Conservation (phyloP, 2,113 vertebrate genomes). For the Cercocebus atys region DNA sequence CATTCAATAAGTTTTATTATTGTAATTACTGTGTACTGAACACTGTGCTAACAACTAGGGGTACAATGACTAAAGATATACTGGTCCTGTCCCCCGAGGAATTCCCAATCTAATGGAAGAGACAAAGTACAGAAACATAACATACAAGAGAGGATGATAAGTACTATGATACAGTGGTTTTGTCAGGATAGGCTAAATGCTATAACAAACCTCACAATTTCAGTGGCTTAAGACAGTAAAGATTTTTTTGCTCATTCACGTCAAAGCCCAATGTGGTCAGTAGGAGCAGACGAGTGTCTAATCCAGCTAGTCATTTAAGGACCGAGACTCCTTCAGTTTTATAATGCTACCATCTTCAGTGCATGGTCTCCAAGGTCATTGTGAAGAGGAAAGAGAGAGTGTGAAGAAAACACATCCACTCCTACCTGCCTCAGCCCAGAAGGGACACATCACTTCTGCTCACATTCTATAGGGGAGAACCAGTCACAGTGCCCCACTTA, state of each 20-base stretch:
- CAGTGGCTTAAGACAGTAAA: conserved; percentile 3
- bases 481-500: not conserved
- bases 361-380: not conserved
- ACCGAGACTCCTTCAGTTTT: not conserved
- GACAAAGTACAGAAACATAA: conserved; percentile 37
- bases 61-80: not conserved
- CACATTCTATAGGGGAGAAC: not conserved
- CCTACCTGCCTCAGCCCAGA: not conserved
- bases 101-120: conserved; percentile 15
- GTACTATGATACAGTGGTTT: not conserved
- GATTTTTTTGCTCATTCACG: not conserved
- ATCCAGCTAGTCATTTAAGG: not conserved
- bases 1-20: not conserved
- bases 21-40: not conserved
- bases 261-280: not conserved
- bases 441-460: not conserved
- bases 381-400: not conserved
- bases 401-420: not conserved
- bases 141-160: not conserved
- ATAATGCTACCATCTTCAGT: not conserved
- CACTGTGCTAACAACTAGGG: not conserved
- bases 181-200: conserved; percentile 10
- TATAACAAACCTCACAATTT: conserved; percentile 26
- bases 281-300: not conserved
- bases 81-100: not conserved